phyloP scores from a whole-genome alignment of 2,888 invertebrate species.

The Thereva unica region DNA sequence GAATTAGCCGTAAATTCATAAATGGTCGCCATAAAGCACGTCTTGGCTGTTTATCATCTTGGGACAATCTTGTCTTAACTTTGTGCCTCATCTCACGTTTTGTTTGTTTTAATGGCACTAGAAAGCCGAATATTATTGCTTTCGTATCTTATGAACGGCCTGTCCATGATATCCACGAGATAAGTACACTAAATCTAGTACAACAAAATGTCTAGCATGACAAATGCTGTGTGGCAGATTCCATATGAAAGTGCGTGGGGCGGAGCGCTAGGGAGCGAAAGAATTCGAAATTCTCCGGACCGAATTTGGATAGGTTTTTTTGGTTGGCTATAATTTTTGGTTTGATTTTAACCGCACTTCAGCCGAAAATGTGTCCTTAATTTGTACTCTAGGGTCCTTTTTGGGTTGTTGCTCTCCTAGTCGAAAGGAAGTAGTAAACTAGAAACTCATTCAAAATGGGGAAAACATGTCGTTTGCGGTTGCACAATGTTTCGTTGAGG shows the following conservation, averaged over 20 bases:
- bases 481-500: slow-evolving; percentile 32
- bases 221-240: slow-evolving; percentile 14
- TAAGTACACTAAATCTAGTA: slow-evolving; percentile 27
- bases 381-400: slow-evolving; percentile 15
- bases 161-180: slow-evolving; percentile 10
- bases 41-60: slow-evolving; percentile 28
- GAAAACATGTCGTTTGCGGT: slow-evolving; percentile 35
- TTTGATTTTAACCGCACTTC: background rate
- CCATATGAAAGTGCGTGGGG: slow-evolving; percentile 18
- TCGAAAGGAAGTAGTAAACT: slow-evolving; percentile 28
- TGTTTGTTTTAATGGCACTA: slow-evolving; percentile 2
- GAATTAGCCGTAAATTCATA: slow-evolving; percentile 24
- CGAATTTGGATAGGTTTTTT: slow-evolving; percentile 1
- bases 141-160: slow-evolving; percentile 3
- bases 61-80: slow-evolving; percentile 31
- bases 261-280: no score
- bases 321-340: slow-evolving; percentile 8
- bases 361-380: slow-evolving; percentile 25
- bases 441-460: slow-evolving; percentile 29
- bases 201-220: slow-evolving; percentile 28
- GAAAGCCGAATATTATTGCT: slow-evolving; percentile 19
- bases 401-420: background rate
- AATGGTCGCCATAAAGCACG: slow-evolving; percentile 32
- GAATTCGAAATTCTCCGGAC: no score
- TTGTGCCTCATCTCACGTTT: background rate